Conservation (phyloP, 1,140 invertebrate genomes). For the Lordiphosa collinella region DNA sequence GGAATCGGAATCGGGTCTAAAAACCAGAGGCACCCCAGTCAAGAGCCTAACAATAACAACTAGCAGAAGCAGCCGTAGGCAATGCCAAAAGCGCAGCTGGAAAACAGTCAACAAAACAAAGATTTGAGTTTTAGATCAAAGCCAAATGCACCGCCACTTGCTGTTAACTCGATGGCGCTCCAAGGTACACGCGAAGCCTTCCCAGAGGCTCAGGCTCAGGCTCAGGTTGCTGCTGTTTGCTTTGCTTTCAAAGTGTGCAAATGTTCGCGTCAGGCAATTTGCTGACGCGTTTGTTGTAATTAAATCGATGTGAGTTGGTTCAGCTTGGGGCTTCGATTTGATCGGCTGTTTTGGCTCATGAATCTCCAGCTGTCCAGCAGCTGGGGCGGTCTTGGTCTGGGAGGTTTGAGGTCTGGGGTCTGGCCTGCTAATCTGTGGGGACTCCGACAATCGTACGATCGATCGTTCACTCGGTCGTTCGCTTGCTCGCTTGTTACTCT, state of each 20-base stretch:
- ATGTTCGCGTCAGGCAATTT: slow-evolving; percentile 77
- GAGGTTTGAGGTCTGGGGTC: slow-evolving; percentile 42
- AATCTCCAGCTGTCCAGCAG: slow-evolving; percentile 30
- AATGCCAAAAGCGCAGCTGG: slow-evolving; percentile 57
- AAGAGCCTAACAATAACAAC: slow-evolving; percentile 27
- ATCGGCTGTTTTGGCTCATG: slow-evolving; percentile 44
- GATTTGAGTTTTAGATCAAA: slow-evolving; percentile 74
- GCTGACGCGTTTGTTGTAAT: slow-evolving; percentile 77
- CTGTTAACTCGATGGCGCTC: slow-evolving; percentile 75
- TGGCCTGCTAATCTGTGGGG: slow-evolving; percentile 67
- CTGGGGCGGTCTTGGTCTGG: slow-evolving; percentile 9
- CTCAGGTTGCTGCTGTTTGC: slow-evolving; percentile 42
- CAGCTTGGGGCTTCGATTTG: slow-evolving; percentile 60
- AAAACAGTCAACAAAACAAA: slow-evolving; percentile 59
- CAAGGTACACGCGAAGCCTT: slow-evolving; percentile 65
- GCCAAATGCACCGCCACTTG: slow-evolving; percentile 70
- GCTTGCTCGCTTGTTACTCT: slow-evolving; percentile 69
- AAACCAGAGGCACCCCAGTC: slow-evolving; percentile 51
- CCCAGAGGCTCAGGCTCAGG: slow-evolving; percentile 32
- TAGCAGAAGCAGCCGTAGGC: slow-evolving; percentile 29
- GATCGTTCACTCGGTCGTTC: slow-evolving; percentile 37
- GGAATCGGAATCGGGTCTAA: slow-evolving; percentile 13
- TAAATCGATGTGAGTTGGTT: slow-evolving; percentile 52
- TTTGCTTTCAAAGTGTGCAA: slow-evolving; percentile 72
- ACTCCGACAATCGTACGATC: slow-evolving; percentile 22